phyloP scores from a whole-genome alignment of 2,113 vertebrate species.

The Todiramphus chloris region DNA sequence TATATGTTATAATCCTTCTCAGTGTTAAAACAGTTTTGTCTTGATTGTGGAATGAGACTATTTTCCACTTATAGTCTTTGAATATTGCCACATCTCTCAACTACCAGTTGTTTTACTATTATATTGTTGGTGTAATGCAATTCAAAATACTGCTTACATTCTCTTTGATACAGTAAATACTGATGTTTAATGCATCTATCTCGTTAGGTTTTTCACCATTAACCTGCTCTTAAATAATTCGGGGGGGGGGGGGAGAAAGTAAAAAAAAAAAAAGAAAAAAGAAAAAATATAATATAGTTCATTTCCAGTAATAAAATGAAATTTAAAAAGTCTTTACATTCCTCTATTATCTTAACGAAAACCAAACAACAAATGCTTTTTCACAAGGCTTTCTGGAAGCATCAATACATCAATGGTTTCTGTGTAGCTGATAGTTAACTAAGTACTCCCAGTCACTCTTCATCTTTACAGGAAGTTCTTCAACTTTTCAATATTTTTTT shows the following conservation, averaged over 20 bases:
- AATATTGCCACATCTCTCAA: neutral
- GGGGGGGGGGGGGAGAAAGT: no score
- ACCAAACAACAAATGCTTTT: neutral
- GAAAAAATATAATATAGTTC: neutral
- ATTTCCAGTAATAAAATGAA: neutral
- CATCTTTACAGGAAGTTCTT: neutral
- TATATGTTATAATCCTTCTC: neutral
- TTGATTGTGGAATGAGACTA: neutral
- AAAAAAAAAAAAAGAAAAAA: neutral
- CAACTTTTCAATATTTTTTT: neutral
- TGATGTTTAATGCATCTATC: neutral
- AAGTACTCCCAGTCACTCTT: neutral
- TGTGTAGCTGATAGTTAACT: neutral
- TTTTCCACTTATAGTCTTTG: neutral
- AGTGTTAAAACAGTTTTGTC: neutral
- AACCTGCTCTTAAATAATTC: neutral
- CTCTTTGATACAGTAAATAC: neutral
- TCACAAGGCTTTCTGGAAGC: neutral
- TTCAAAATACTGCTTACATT: neutral
- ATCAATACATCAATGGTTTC: neutral
- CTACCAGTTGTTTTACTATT: neutral
- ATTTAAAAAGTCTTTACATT: neutral
- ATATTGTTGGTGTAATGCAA: neutral
- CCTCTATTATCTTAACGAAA: neutral
- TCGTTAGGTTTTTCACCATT: neutral